phyloP scores from a whole-genome alignment of 2,113 vertebrate species.

The Tursiops truncatus region DNA sequence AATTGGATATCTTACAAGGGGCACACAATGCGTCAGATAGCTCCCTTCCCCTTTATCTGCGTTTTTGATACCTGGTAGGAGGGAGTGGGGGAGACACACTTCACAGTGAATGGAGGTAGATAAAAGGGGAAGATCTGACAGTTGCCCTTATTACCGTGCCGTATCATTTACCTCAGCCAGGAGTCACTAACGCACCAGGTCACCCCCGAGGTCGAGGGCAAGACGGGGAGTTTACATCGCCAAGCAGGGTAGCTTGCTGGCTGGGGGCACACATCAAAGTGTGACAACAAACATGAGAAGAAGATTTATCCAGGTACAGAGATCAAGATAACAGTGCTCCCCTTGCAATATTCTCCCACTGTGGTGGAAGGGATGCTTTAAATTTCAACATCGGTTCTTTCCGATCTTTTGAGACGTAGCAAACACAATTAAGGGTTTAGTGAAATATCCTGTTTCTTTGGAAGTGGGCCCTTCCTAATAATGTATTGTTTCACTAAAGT shows the following conservation, averaged over 20 bases:
- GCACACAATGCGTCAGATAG: conserved; percentile 59
- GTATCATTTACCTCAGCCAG: conserved; percentile 57
- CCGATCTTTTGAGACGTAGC: neutral
- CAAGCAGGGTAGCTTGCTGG: neutral
- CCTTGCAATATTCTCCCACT: neutral
- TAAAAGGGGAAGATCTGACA: conserved; percentile 60
- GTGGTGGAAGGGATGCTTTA: neutral
- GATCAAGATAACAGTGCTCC: conserved; percentile 28
- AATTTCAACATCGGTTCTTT: neutral
- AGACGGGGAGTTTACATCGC: conserved; percentile 42
- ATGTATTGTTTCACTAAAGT: no score
- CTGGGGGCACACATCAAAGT: conserved; percentile 55
- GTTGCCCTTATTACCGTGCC: neutral
- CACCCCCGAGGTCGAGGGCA: conserved; percentile 46
- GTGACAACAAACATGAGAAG: conserved; percentile 38
- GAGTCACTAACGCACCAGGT: neutral
- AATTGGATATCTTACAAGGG: conserved; percentile 74
- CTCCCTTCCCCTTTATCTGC: conserved; percentile 52
- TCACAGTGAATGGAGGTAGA: conserved; percentile 23
- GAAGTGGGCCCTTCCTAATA: no score
- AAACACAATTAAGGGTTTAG: no score
- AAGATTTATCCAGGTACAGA: conserved; percentile 55
- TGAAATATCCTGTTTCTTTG: no score
- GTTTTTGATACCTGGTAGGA: conserved; percentile 63
- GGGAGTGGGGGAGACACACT: neutral